Base-by-base conservation (phyloP, 1,140 invertebrate genomes). In the Trichonephila clavata region DNA sequence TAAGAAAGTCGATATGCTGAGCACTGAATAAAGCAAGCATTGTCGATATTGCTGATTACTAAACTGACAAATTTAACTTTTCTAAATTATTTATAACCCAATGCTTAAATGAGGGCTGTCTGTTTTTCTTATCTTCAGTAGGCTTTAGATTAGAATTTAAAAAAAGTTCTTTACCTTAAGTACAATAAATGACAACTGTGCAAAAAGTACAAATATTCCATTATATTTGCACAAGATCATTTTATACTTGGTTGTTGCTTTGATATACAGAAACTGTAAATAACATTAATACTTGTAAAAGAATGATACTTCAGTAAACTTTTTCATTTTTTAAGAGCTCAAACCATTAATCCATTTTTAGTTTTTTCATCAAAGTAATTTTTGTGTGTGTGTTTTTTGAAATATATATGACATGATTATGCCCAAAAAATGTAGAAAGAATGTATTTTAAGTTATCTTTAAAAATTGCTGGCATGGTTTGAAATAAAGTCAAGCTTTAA, bases 161-260 rank as follows among this genome's bases (percentile, higher is more conserved):
- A 59, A 57, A 4, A 59, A 59, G 50, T 84, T 59, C 57, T 84
- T 84, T 57, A 84, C 81, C 81, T 84, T 84, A 57, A 91, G 88
- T 90, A 90, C 88, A 90, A 90, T n/a, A 65, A 10, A 83, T 57
- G 80, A 91, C 81, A 63, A 77, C 21, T 83, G 90, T 91, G 90
- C 90, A 63, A 80, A 90, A 83, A 80, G 90, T 91, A 91, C 90
- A 91, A 91, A 91, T 91, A 83, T 80, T 61, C 68, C 43, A 90
- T 83, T 86, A 32, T 59, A 90, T 91, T 84, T 63, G 90, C 80
- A 91, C 90, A 91, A 83, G 57, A 50, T 81, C 21, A 83, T 91
- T 91, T 91, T 90, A 32, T 83, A 91, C 77, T 83, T 32, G 59
- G 61, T 84, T 71, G 50, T 68, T 63, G 59, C 68, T 91, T 91